phyloP scores from a whole-genome alignment of 1,140 invertebrate genomes.

The Bombus soroeensis region DNA sequence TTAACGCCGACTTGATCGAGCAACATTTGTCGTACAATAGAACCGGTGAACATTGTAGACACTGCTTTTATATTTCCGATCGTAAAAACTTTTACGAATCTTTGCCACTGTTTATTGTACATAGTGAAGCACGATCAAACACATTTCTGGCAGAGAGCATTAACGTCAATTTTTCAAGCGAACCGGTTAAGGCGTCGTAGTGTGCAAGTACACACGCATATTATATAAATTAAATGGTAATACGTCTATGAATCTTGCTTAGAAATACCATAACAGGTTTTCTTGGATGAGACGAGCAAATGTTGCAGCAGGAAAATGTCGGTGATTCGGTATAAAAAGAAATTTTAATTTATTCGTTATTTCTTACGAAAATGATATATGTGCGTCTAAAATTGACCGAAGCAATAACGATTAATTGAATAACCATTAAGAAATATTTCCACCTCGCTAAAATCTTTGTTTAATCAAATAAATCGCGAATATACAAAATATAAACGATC shows the following conservation, averaged over 20 bases:
- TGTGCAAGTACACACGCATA: no score
- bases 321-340: background rate
- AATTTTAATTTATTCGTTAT: background rate
- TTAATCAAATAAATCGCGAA: background rate
- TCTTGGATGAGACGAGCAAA: slow-evolving; percentile 6
- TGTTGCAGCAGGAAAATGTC: background rate
- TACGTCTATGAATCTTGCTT: background rate
- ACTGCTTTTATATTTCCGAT: background rate
- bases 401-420: background rate
- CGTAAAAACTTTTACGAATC: slow-evolving; percentile 19
- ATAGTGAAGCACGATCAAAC: background rate
- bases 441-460: background rate
- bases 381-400: background rate
- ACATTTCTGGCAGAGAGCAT: background rate
- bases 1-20: background rate
- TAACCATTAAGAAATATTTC: background rate
- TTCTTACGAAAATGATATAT: background rate
- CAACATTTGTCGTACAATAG: slow-evolving; percentile 12
- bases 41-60: background rate
- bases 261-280: slow-evolving; percentile 1
- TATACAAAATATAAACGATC: background rate
- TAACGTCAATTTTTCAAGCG: no score
- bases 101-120: background rate
- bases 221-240: background rate
- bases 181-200: no score